Percentiles rank a stretch among this genome's conserved stretches.
Evolutionary conservation across 1,140 invertebrate species (phyloP).

Genomic region (Drosophila virilis): DNA sequence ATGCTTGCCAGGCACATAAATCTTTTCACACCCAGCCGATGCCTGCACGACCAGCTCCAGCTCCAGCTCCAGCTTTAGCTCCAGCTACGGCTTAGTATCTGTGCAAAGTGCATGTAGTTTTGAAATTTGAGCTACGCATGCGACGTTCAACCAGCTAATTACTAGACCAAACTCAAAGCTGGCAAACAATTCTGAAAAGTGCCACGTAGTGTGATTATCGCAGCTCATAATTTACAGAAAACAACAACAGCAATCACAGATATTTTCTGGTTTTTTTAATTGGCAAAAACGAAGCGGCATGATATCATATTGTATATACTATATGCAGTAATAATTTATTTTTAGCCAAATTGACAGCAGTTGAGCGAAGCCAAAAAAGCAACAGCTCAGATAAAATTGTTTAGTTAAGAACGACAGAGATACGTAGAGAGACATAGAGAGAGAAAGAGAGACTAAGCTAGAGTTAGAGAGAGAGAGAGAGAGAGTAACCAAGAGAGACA

Average conservation of each 20-base stretch:
- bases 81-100: constrained; percentile 52
- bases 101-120: constrained; percentile 79
- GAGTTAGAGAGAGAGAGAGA: not conserved
- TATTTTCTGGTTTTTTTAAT: constrained; percentile 73
- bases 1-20: constrained; percentile 70
- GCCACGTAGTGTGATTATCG: constrained; percentile 67
- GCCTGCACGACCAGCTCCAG: constrained; percentile 29
- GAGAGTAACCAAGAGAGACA: not conserved
- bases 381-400: constrained; percentile 60
- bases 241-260: constrained; percentile 33
- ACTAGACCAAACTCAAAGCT: constrained; percentile 71
- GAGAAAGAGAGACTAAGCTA: constrained; percentile 1
- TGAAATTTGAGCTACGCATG: constrained; percentile 81
- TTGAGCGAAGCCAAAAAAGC: constrained; percentile 37
- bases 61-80: constrained; percentile 2
- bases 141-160: constrained; percentile 68
- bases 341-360: constrained; percentile 79
- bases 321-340: constrained; percentile 77
- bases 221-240: constrained; percentile 71
- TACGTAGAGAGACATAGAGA: not conserved
- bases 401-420: constrained; percentile 47
- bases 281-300: constrained; percentile 72
- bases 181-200: constrained; percentile 37
- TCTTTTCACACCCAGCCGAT: constrained; percentile 70
- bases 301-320: constrained; percentile 76